phyloP scores from a whole-genome alignment of 2,113 vertebrate genomes.

The human region GRCh38 chrX:103710001-103710500 shows the following conservation, averaged over 20 bases:
- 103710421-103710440: neutral
- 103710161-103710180: neutral
- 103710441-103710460: neutral
- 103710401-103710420: neutral
- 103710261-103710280: neutral
- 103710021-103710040: neutral
- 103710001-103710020: neutral
- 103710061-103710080: neutral
- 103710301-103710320: neutral
- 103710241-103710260: constrained; percentile 2
- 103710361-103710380: neutral
- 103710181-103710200: neutral
- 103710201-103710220: neutral
- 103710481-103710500: neutral
- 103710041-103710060: neutral
- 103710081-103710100: neutral
- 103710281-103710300: neutral
- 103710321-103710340: constrained; percentile 38
- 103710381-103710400: neutral
- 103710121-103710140: constrained; percentile 39
- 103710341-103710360: neutral
- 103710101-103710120: neutral
- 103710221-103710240: neutral
- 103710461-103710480: neutral
- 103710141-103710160: neutral